A percentile compares a stretch with the other conserved stretches of the same genome.
Evolutionary conservation across 2,888 invertebrate species (phyloP).

Genomic region (Cyclophora albipunctata): DNA sequence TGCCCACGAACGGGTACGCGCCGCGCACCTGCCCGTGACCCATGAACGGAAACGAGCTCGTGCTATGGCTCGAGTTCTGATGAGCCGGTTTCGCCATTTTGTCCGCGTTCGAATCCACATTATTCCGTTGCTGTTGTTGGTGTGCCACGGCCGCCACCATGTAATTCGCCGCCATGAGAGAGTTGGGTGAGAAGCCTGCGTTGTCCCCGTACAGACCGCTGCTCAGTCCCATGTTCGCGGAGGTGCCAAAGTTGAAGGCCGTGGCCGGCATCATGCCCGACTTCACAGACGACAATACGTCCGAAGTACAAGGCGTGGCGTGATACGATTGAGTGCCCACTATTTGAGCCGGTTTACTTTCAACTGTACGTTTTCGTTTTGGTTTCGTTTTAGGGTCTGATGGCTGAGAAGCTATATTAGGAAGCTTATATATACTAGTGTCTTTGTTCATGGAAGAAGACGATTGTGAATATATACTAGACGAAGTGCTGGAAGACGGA

Average conservation of each 20-base stretch:
- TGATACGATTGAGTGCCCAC: constrained; percentile 66
- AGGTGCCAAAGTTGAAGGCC: constrained; percentile 88
- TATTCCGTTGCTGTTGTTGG: constrained; percentile 62
- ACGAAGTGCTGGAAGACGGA: constrained; percentile 37
- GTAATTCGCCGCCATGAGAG: constrained; percentile 74
- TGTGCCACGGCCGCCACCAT: constrained; percentile 68
- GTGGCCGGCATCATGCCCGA: constrained; percentile 84
- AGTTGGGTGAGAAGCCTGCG: constrained; percentile 79
- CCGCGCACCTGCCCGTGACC: constrained; percentile 76
- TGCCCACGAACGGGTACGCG: constrained; percentile 77
- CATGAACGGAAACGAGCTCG: constrained; percentile 76
- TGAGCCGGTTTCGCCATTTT: constrained; percentile 67
- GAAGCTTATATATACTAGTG: constrained; percentile 45
- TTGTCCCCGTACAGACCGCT: constrained; percentile 78
- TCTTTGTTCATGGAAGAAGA: constrained; percentile 51
- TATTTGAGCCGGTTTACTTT: constrained; percentile 40
- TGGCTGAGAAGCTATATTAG: constrained; percentile 31
- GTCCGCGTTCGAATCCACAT: constrained; percentile 43
- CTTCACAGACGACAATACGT: constrained; percentile 56
- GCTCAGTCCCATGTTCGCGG: constrained; percentile 75
- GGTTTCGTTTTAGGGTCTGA: constrained; percentile 47
- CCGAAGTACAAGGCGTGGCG: constrained; percentile 74
- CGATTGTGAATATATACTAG: constrained; percentile 54
- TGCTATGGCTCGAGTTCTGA: constrained; percentile 51
- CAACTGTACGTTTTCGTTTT: constrained; percentile 53